These are phyloP conservation scores for Paraplagusia blochii DNA, from an alignment of 2,113 vertebrate genomes.

Conservation along the genomic window DNA sequence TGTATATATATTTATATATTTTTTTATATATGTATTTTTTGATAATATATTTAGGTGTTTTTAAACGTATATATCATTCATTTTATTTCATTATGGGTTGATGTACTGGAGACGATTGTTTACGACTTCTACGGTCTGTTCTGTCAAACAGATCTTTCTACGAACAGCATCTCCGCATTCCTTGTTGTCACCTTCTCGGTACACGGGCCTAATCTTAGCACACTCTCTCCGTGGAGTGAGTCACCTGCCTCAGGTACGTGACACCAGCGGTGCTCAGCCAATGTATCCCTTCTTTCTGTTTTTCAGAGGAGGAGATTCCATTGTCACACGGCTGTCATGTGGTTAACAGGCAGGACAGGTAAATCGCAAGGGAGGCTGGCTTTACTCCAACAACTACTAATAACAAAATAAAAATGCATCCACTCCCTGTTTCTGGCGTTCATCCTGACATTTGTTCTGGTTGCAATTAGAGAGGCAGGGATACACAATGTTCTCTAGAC, in stretches of 20 bases:
- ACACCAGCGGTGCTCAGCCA: background rate
- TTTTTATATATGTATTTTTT: too few species aligned
- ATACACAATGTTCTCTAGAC: background rate
- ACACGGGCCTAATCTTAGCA: background rate
- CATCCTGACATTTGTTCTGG: background rate
- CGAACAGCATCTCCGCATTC: constrained; percentile 18
- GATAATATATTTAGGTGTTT: too few species aligned
- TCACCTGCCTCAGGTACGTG: constrained; percentile 27
- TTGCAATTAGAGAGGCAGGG: background rate
- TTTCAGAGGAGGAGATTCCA: background rate
- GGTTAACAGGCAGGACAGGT: background rate
- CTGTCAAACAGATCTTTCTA: background rate
- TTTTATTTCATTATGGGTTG: background rate
- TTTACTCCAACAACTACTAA: background rate
- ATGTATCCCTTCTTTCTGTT: background rate
- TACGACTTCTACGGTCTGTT: too few species aligned
- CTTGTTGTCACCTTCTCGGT: background rate
- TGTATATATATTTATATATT: too few species aligned
- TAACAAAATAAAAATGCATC: background rate
- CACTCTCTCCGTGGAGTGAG: background rate
- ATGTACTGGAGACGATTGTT: too few species aligned
- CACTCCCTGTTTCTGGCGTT: background rate
- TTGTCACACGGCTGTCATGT: background rate
- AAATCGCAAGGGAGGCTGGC: constrained; percentile 5
- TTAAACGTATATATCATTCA: too few species aligned